Percentiles rank a stretch among this genome's conserved stretches.
Evolutionary conservation across 2,113 vertebrate genomes (phyloP).

Genomic region (Tragelaphus imberbis): DNA sequence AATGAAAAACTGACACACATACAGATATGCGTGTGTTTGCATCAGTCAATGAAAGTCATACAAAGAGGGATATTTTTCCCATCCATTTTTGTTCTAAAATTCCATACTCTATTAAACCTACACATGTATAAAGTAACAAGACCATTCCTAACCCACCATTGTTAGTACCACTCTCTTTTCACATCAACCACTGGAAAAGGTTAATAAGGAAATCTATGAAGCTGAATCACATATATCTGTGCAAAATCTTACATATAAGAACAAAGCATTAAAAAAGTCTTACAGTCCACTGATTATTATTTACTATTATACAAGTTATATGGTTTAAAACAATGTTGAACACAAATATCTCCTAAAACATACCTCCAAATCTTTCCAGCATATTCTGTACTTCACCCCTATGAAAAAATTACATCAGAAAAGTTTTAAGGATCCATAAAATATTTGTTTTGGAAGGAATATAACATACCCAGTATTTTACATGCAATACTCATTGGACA

Average conservation of each 20-base stretch:
- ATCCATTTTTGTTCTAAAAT: slow-evolving; percentile 2
- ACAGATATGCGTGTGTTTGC: neutral
- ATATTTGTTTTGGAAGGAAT: slow-evolving; percentile 30
- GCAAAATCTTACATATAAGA: neutral
- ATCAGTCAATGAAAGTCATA: neutral
- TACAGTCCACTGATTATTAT: neutral
- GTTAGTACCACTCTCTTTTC: neutral
- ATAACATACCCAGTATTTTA: neutral
- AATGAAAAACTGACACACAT: slow-evolving; percentile 12
- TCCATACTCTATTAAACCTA: neutral
- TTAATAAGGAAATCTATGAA: slow-evolving; percentile 8
- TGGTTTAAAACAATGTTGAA: slow-evolving; percentile 17
- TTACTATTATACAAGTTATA: neutral
- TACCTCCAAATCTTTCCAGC: slow-evolving; percentile 93
- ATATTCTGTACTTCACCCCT: slow-evolving; percentile 92
- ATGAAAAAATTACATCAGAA: slow-evolving; percentile 55
- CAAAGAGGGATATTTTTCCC: neutral
- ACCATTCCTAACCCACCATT: neutral
- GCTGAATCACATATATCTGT: neutral
- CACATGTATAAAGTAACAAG: slow-evolving; percentile 12
- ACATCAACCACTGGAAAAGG: neutral
- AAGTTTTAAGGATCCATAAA: neutral
- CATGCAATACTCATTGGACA: neutral
- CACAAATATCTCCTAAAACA: slow-evolving; percentile 18
- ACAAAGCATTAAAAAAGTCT: neutral